Base-by-base conservation (phyloP, 2,888 invertebrate genomes). In the Noctuana brunneofusca region DNA sequence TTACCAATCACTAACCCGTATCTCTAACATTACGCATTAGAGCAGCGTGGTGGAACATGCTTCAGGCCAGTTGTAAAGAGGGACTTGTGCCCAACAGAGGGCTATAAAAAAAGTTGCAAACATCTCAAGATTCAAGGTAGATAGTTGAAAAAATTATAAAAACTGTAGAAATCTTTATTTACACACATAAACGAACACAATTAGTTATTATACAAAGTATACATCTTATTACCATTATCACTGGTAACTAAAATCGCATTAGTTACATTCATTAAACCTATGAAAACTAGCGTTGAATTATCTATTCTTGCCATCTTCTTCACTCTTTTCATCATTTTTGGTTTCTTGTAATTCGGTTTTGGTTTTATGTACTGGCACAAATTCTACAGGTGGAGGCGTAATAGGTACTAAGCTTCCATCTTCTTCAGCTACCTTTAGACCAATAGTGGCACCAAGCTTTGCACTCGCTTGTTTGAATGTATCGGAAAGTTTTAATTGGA, bases 381-480 rank as follows among this genome's bases (percentile, higher is more conserved):
- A 80, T 76, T 92, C 92, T 48, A 78, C 79, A 2, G 88, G 80
- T 0, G 85, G 84, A 30, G 91, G 90, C 1, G 90, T 89, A 9
- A 86, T 84, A 1, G 90, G 86, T 6, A 90, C 86, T 65, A 92
- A 68, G 53, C 90, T 92, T 32, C 92, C 94, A 71, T 95, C 95
- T 70, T 95, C 95, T 64, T 94, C 95, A 3, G 94, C 93, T 52
- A 96, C 93, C 64, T 94, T 93, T 50, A 96, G 86, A 3, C 97
- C 97, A 68, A 97, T 96, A 2, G 96, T 96, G 22, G 96, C 96
- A 2, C 97, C 96, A 52, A 97, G 93, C 80, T 97, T 97, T 20
- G 95, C 95, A 74, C 96, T 96, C 0, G 97, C 97, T 69, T 95
- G 94, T 71, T 94, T 95, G 78, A 97, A 97, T 0, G 96, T 96